Conservation (phyloP, 2,797 vertebrate genomes). For the Parotocinclus haroldoi region DNA sequence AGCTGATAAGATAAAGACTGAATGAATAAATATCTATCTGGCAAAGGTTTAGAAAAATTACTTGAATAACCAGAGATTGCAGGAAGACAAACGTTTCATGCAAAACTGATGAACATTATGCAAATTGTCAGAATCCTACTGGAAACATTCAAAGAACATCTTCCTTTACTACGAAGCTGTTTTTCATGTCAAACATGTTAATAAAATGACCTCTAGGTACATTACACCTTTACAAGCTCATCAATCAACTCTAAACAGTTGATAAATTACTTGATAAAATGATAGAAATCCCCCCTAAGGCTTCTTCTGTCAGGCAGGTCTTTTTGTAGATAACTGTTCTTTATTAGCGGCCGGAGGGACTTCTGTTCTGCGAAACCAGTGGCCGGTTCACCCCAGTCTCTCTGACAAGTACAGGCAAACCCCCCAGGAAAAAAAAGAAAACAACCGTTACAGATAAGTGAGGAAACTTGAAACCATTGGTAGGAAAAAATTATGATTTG, state of each 20-base stretch:
- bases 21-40: no score
- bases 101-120: background rate
- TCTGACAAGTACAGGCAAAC: slow-evolving; percentile 22
- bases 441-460: slow-evolving; percentile 30
- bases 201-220: background rate
- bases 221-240: background rate
- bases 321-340: slow-evolving; percentile 6
- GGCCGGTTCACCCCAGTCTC: background rate
- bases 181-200: background rate
- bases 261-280: slow-evolving; percentile 16
- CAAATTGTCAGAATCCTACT: background rate
- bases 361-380: slow-evolving; percentile 14
- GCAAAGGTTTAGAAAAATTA: background rate
- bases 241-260: slow-evolving; percentile 8
- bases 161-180: no score
- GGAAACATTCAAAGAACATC: no score
- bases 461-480: slow-evolving; percentile 30
- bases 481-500: slow-evolving; percentile 26
- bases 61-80: no score
- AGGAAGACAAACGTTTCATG: background rate
- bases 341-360: slow-evolving; percentile 3
- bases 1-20: no score
- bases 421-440: no score
- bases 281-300: slow-evolving; percentile 5
- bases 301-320: background rate